These are phyloP conservation scores for Zosterops hypoxanthus DNA, from an alignment of 2,113 vertebrate genomes.

Conservation along the genomic window DNA sequence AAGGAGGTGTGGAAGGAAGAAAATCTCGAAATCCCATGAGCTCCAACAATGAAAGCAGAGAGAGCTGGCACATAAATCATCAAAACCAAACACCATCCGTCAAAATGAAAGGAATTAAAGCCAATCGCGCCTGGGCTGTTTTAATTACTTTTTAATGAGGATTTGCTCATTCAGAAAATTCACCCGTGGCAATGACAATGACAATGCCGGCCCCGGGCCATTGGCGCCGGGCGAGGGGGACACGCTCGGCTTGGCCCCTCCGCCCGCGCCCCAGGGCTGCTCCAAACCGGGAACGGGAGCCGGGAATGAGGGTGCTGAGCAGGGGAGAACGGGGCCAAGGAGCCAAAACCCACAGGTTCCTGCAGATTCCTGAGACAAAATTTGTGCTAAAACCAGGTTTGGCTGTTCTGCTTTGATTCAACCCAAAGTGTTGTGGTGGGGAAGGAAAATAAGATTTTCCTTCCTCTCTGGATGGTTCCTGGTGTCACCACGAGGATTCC, in stretches of 20 bases:
- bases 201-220: not conserved
- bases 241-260: not conserved
- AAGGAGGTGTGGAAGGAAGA: constrained; percentile 55
- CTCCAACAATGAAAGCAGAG: constrained; percentile 13
- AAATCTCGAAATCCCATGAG: constrained; percentile 50
- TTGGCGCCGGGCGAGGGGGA: not conserved
- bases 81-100: constrained; percentile 28
- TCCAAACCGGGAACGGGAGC: not conserved
- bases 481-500: too few relatives aligned
- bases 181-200: not conserved
- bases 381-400: too few relatives aligned
- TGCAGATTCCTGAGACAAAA: too few relatives aligned
- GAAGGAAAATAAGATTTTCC: not conserved
- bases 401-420: too few relatives aligned
- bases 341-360: not conserved
- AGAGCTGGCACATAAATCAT: constrained; percentile 58
- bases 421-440: not conserved
- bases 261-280: not conserved
- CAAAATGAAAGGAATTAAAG: constrained; percentile 59
- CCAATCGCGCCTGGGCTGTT: constrained; percentile 41
- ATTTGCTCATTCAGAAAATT: constrained; percentile 69
- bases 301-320: not conserved
- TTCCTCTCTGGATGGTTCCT: too few relatives aligned
- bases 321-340: not conserved
- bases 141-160: constrained; percentile 69